Conservation (phyloP, 2,888 invertebrate genomes). For the Antitype chi region DNA sequence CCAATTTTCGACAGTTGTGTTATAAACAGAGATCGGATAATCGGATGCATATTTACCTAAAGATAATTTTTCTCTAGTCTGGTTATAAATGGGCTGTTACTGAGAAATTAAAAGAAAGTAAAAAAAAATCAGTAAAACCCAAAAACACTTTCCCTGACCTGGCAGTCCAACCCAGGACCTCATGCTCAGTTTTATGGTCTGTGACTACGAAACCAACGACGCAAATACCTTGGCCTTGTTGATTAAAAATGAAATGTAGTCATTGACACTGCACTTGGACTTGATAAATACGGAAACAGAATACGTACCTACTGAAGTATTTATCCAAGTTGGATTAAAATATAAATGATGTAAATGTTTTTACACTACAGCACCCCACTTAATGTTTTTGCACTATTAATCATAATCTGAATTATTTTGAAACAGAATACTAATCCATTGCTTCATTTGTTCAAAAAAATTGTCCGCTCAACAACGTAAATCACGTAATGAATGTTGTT, state of each 20-base stretch:
- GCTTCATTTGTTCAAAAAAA: too few species aligned
- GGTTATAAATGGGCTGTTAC: too few species aligned
- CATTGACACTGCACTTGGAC: neutral
- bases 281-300: neutral
- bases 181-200: neutral
- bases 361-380: too few species aligned
- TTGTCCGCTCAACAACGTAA: too few species aligned
- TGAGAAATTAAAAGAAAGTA: neutral
- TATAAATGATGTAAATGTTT: neutral
- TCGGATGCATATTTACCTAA: too few species aligned
- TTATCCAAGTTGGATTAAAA: neutral
- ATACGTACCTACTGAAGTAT: neutral
- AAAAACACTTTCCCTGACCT: neutral
- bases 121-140: neutral
- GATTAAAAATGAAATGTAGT: neutral
- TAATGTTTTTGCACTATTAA: too few species aligned
- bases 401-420: too few species aligned
- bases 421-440: too few species aligned
- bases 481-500: too few species aligned
- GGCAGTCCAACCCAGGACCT: neutral
- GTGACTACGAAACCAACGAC: neutral
- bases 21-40: neutral
- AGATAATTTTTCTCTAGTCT: too few species aligned
- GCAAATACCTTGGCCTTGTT: neutral
- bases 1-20: neutral